Percentiles rank a stretch among this genome's conserved stretches.
phyloP scores from a whole-genome alignment of 2,888 invertebrate species.

The Pomacea canaliculata region DNA sequence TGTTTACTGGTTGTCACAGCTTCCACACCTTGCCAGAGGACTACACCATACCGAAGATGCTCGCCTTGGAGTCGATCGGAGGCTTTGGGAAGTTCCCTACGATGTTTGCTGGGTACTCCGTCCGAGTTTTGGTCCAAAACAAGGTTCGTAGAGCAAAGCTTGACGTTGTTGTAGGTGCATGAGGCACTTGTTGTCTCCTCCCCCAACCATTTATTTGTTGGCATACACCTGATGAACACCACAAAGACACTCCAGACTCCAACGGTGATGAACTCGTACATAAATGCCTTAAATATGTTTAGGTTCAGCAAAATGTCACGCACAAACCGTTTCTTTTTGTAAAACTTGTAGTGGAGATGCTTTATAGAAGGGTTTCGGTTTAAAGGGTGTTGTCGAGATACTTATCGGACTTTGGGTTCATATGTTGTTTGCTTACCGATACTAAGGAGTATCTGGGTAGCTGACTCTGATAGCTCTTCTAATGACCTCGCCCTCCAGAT shows the following conservation, averaged over 20 bases:
- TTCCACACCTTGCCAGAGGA: slow-evolving; percentile 45
- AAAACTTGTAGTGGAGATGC: too few relatives aligned
- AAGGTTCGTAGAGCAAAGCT: slow-evolving; percentile 27
- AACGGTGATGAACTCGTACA: too few relatives aligned
- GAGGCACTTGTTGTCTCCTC: background rate
- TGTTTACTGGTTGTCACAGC: slow-evolving; percentile 26
- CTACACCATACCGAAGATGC: slow-evolving; percentile 35
- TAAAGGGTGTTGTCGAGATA: too few relatives aligned
- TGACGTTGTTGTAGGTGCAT: background rate
- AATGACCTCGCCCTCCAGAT: too few relatives aligned
- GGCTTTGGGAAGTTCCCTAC: slow-evolving; percentile 42
- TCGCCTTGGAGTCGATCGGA: slow-evolving; percentile 26
- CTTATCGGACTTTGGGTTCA: too few relatives aligned
- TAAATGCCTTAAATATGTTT: too few relatives aligned
- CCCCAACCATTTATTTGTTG: background rate
- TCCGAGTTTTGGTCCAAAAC: slow-evolving; percentile 41
- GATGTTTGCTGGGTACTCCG: slow-evolving; percentile 47
- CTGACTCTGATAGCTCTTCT: too few relatives aligned
- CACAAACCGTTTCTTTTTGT: too few relatives aligned
- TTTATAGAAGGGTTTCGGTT: too few relatives aligned
- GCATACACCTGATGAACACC: background rate
- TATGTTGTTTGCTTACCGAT: too few relatives aligned
- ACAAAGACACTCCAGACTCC: background rate
- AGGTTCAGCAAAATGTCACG: too few relatives aligned
- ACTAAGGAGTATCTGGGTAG: too few relatives aligned